Evolutionary conservation across 2,113 vertebrate species (phyloP).

Genomic region (Corythoichthys intestinalis): DNA sequence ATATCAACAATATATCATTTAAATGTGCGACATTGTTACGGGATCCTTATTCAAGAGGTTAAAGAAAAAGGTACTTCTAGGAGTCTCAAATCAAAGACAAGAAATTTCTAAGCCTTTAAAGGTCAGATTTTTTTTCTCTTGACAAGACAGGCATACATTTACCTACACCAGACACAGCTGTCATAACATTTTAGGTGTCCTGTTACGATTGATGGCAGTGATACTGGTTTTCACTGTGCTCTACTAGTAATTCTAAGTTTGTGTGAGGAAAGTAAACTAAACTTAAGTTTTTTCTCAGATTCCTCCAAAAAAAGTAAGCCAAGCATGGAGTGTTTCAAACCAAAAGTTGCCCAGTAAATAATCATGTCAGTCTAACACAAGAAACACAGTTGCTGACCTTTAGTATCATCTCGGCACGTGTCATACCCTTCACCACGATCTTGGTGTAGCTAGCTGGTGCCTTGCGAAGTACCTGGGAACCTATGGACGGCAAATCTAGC

Average conservation of each 20-base stretch:
- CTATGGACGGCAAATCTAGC: conserved; percentile 93
- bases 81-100: too few species aligned
- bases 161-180: conserved; percentile 28
- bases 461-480: conserved; percentile 95
- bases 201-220: conserved; percentile 23
- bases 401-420: conserved; percentile 97
- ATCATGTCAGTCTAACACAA: not conserved
- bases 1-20: conserved; percentile 23
- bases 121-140: conserved; percentile 33
- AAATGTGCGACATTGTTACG: conserved; percentile 28
- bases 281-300: conserved; percentile 8
- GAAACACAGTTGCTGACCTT: conserved; percentile 78
- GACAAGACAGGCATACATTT: conserved; percentile 25
- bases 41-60: conserved; percentile 7
- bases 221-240: conserved; percentile 29
- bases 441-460: conserved; percentile 98
- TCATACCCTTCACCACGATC: conserved; percentile 99
- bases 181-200: conserved; percentile 44
- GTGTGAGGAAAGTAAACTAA: conserved; percentile 26
- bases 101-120: conserved; percentile 44
- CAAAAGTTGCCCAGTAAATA: not conserved
- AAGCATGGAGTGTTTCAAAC: not conserved
- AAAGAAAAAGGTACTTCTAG: not conserved
- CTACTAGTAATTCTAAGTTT: conserved; percentile 26
- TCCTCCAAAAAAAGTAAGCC: not conserved